These are phyloP conservation scores for Eristalinus aeneus DNA, from an alignment of 2,888 invertebrate species.

Conservation along the genomic window DNA sequence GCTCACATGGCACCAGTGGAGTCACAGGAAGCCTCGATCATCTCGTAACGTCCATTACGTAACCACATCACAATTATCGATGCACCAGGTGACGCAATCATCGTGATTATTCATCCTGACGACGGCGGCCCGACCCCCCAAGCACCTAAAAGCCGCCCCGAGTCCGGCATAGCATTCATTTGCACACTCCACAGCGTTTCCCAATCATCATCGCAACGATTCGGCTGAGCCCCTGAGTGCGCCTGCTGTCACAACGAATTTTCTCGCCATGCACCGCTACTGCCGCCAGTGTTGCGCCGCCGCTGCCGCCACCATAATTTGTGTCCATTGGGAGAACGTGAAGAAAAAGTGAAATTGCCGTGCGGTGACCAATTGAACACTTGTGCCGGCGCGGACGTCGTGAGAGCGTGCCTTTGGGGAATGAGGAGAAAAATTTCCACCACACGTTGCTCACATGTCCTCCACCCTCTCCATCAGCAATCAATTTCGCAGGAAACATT, in stretches of 20 bases:
- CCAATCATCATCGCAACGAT: neutral
- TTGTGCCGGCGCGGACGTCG: constrained; percentile 3
- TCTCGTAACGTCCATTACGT: neutral
- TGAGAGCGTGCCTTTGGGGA: neutral
- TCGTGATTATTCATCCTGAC: constrained; percentile 12
- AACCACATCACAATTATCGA: constrained; percentile 14
- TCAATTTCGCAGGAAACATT: constrained; percentile 59
- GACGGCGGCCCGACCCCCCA: neutral
- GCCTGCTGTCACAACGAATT: constrained; percentile 29
- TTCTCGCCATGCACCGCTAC: neutral
- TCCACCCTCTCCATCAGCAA: neutral
- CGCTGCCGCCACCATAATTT: neutral
- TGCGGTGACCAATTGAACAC: constrained; percentile 37
- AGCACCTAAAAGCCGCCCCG: neutral
- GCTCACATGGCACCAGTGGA: neutral
- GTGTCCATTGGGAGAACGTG: neutral
- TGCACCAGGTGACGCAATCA: constrained; percentile 15
- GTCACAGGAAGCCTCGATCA: neutral
- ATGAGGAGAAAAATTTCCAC: constrained; percentile 41
- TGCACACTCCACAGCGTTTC: neutral
- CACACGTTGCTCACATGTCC: constrained; percentile 6
- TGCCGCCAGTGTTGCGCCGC: too few species aligned
- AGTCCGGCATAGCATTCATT: neutral
- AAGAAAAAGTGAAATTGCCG: constrained; percentile 45
- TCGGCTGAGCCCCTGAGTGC: neutral